phyloP scores from a whole-genome alignment of 2,888 invertebrate species.

The Dicyrtoma fusca region DNA sequence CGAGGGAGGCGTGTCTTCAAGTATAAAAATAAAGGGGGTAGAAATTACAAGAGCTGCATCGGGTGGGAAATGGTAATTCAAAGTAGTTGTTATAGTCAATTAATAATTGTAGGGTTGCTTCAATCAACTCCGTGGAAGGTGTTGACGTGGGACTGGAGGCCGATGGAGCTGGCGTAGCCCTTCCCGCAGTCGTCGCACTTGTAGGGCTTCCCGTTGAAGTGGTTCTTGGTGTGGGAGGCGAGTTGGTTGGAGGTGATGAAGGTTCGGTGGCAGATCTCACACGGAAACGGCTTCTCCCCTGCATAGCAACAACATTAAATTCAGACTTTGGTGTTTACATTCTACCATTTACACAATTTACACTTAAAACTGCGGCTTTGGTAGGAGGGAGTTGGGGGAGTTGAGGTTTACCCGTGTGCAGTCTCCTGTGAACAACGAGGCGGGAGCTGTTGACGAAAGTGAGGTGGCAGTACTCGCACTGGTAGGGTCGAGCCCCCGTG shows the following conservation, averaged over 20 bases:
- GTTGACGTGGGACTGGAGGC: slow-evolving; percentile 24
- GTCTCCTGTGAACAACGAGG: slow-evolving; percentile 50
- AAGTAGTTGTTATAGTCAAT: too few relatives aligned
- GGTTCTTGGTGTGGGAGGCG: slow-evolving; percentile 32
- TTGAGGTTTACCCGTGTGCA: slow-evolving; percentile 44
- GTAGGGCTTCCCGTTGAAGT: slow-evolving; percentile 12
- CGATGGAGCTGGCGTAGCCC: slow-evolving; percentile 11
- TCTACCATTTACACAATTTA: too few relatives aligned
- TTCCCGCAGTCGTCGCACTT: slow-evolving; percentile 29
- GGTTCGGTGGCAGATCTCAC: slow-evolving; percentile 33
- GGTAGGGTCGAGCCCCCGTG: slow-evolving; percentile 50
- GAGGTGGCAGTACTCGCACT: slow-evolving; percentile 46
- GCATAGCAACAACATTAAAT: neutral
- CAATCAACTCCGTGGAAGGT: slow-evolving; percentile 4
- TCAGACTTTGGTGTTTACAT: neutral
- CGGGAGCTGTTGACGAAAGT: slow-evolving; percentile 52
- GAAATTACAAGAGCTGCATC: too few relatives aligned
- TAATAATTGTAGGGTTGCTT: too few relatives aligned
- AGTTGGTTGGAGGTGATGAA: slow-evolving; percentile 39
- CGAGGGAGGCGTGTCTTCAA: too few relatives aligned
- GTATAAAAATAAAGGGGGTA: too few relatives aligned
- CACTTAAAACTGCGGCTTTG: neutral
- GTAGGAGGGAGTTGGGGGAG: neutral
- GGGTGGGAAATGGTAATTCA: too few relatives aligned
- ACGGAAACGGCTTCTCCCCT: slow-evolving; percentile 47